Evolutionary conservation across 2,797 vertebrate species (phyloP), one percentile per base, ranked within the genome.

Genomic region (Toxotes lorentzi): DNA sequence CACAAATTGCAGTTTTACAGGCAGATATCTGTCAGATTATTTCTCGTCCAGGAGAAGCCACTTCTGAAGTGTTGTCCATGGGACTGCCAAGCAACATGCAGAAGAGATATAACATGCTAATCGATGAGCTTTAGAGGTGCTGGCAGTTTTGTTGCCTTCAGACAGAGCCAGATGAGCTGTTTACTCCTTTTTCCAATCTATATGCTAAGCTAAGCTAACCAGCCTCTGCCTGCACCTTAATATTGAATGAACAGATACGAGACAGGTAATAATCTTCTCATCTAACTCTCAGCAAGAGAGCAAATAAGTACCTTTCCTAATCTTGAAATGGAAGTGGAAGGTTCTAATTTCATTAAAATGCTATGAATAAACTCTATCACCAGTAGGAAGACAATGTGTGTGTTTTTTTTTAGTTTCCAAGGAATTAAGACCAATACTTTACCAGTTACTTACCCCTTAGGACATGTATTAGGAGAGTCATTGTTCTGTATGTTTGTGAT

Each of bases 401-500:
- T 58, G 19, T 21, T 47, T 48, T 58, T 48, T 58, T 69, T 68
- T 19, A 9, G 57, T 66, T 63, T 67, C 14, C n/a, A 74, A 47
- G 9, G 19, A 63, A 57, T 62, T 4, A 48, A 53, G 6, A 63
- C 23, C 16, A 51, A 9, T 7, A 4, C 2, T 23, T 2, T 4
- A 30, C 24, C 35, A 43, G 38, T 53, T 32, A 14, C 59, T 11
- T 54, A 56, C 62, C 6, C 73, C 54, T 60, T 1, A 58, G 6
- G 0, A 34, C 17, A 48, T 69, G 72, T 30, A 34, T 59, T 30
- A 21, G 35, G 1, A 54, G 5, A 17, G 61, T 73, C 4, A 62
- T 16, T 38, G 1, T 27, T 19, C 34, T 65, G 27, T 30, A 30
- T 30, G n/a, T 84, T 83, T 84, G 40, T 73, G 8, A 51, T 87